These are phyloP conservation scores for Yponomeuta cagnagella DNA, from an alignment of 2,888 invertebrate genomes.

Conservation along the genomic window DNA sequence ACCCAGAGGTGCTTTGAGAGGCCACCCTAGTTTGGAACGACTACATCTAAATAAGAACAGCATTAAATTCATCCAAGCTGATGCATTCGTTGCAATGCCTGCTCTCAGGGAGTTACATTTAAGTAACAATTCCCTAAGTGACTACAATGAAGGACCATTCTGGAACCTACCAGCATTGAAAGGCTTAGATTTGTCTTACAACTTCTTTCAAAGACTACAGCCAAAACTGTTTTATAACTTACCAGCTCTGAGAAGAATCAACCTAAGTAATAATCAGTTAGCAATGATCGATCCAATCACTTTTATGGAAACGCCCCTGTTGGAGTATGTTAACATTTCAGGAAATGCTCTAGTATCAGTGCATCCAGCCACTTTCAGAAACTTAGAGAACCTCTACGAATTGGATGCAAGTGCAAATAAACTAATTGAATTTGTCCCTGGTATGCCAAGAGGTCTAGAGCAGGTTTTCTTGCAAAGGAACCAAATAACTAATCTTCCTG, in stretches of 20 bases:
- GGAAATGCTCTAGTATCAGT: constrained; percentile 81
- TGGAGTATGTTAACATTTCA: constrained; percentile 89
- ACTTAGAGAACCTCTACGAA: constrained; percentile 84
- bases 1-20: constrained; percentile 85
- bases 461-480: constrained; percentile 83
- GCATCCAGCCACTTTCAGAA: constrained; percentile 86
- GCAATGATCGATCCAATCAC: constrained; percentile 82
- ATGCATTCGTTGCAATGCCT: constrained; percentile 89
- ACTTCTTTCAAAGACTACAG: constrained; percentile 83
- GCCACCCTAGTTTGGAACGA: constrained; percentile 87
- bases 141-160: constrained; percentile 82
- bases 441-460: constrained; percentile 85
- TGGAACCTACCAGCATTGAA: constrained; percentile 91
- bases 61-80: constrained; percentile 83
- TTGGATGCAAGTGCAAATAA: constrained; percentile 85
- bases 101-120: constrained; percentile 87
- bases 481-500: constrained; percentile 80
- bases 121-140: constrained; percentile 87
- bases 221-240: constrained; percentile 83
- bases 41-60: constrained; percentile 88
- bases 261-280: constrained; percentile 85
- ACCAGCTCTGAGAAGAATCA: constrained; percentile 84
- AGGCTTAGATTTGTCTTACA: constrained; percentile 87
- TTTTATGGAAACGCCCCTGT: constrained; percentile 81
- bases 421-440: constrained; percentile 84